phyloP scores from a whole-genome alignment of 2,888 invertebrate genomes.

The Drosophila dives region DNA sequence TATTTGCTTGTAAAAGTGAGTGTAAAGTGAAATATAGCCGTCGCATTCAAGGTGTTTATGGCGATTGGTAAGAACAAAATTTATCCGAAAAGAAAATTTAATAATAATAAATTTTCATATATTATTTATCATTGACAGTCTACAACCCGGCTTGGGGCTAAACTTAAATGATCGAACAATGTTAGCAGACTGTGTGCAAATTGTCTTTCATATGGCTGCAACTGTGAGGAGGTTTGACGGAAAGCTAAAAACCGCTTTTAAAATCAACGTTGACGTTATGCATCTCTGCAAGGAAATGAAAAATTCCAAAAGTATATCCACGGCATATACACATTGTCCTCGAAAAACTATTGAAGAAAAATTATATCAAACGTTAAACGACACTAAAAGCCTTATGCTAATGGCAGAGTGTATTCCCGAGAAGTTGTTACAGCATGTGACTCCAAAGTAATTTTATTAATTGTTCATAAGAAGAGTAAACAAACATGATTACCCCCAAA shows the following conservation, averaged over 20 bases:
- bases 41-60: conserved; percentile 17
- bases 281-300: conserved; percentile 88
- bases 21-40: conserved; percentile 8
- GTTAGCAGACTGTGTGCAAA: conserved; percentile 84
- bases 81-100: not conserved
- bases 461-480: not conserved
- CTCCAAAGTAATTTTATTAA: conserved; percentile 17
- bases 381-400: conserved; percentile 81
- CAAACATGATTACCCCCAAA: not conserved
- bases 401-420: conserved; percentile 81
- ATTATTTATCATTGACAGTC: conserved; percentile 6
- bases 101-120: not conserved
- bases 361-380: conserved; percentile 85
- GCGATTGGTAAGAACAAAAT: conserved; percentile 20
- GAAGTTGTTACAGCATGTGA: conserved; percentile 18
- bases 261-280: conserved; percentile 90
- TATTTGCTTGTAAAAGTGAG: conserved; percentile 84
- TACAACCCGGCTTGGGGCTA: conserved; percentile 17
- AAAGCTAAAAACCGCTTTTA: conserved; percentile 89
- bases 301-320: conserved; percentile 86
- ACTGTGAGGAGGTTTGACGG: conserved; percentile 90
- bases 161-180: conserved; percentile 9
- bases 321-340: conserved; percentile 87
- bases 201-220: conserved; percentile 87
- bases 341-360: conserved; percentile 86